Conservation (phyloP, 1,140 invertebrate genomes). For the Caenorhabditis latens region DNA sequence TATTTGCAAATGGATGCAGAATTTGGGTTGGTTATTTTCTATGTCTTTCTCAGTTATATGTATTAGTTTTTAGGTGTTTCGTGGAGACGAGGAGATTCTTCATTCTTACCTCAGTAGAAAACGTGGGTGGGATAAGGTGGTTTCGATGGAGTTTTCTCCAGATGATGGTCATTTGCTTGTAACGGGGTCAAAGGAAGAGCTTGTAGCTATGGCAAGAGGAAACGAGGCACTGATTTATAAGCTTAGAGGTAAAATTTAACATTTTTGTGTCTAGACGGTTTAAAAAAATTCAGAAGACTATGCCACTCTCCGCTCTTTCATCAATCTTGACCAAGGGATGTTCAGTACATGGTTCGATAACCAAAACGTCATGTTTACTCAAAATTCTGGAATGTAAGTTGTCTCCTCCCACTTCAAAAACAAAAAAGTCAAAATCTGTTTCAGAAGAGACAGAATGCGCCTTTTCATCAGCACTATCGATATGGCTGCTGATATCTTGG, state of each 20-base stretch:
- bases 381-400: neutral
- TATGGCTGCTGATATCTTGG: neutral
- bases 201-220: neutral
- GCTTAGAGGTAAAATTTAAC: neutral
- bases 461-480: neutral
- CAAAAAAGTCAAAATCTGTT: neutral
- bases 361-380: neutral
- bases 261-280: neutral
- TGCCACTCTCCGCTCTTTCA: neutral
- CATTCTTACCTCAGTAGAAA: neutral
- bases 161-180: neutral
- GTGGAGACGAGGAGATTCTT: constrained; percentile 15
- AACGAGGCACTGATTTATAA: neutral
- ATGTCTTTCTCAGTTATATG: neutral
- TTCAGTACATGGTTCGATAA: constrained; percentile 22
- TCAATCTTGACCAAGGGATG: neutral
- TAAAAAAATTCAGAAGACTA: neutral
- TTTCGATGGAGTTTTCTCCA: constrained; percentile 18
- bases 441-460: constrained; percentile 30
- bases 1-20: neutral
- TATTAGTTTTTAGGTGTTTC: neutral
- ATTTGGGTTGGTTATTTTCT: constrained; percentile 9
- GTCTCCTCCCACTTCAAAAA: neutral
- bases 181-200: neutral
- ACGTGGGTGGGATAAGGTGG: neutral